These are phyloP conservation scores for Mystacornis crossleyi DNA, from an alignment of 2,113 vertebrate genomes.

Conservation along the genomic window DNA sequence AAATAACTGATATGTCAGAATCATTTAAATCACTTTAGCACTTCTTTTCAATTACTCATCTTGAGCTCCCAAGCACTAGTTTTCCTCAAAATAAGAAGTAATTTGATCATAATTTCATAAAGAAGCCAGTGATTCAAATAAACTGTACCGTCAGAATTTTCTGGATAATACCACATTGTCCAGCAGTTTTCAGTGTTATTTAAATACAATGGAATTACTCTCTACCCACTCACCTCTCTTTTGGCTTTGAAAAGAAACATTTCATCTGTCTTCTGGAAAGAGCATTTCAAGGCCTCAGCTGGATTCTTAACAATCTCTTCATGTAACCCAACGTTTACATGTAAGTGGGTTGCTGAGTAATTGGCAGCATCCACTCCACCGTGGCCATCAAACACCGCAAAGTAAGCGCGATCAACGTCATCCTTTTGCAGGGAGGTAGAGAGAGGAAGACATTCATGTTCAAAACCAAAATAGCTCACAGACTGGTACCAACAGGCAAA, in stretches of 20 bases:
- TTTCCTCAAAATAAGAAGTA: background rate
- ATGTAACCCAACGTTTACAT: slow-evolving; percentile 79
- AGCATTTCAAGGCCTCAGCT: slow-evolving; percentile 77
- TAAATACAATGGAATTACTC: background rate
- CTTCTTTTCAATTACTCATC: background rate
- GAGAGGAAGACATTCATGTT: background rate
- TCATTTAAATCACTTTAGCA: background rate
- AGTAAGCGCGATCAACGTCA: slow-evolving; percentile 81
- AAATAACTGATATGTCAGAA: background rate
- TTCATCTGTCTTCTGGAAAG: slow-evolving; percentile 85
- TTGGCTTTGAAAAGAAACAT: slow-evolving; percentile 90
- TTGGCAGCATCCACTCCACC: slow-evolving; percentile 90
- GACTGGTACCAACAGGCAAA: background rate
- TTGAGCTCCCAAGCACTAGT: background rate
- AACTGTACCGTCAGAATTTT: background rate
- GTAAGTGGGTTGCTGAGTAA: slow-evolving; percentile 87
- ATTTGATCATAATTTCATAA: background rate
- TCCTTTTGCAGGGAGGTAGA: slow-evolving; percentile 71
- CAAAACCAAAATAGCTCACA: background rate
- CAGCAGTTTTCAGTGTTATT: background rate
- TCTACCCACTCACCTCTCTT: slow-evolving; percentile 82
- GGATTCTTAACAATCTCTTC: slow-evolving; percentile 77
- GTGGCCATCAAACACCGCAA: slow-evolving; percentile 93
- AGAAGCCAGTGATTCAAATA: background rate
- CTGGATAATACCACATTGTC: background rate